These are phyloP conservation scores for Diuraphis noxia DNA, from an alignment of 1,140 invertebrate genomes.

Conservation along the genomic window DNA sequence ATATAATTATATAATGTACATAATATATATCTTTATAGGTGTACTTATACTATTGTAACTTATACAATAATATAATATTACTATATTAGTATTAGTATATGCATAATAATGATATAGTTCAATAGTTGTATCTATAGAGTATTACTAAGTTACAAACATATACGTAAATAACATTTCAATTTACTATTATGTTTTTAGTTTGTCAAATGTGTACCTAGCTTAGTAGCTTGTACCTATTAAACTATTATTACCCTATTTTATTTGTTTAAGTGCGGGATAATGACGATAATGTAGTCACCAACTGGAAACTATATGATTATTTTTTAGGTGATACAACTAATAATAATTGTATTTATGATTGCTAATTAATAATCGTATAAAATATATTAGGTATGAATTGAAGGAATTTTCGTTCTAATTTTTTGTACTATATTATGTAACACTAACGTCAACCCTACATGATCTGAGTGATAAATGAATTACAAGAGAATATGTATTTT, in stretches of 20 bases:
- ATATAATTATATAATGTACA: no score
- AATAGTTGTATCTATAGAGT: no score
- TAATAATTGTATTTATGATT: background rate
- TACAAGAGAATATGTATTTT: background rate
- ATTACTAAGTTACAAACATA: no score
- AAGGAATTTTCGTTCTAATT: background rate
- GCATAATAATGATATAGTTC: no score
- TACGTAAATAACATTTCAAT: background rate
- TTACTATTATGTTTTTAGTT: background rate
- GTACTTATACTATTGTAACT: no score
- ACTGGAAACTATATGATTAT: background rate
- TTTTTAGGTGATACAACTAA: background rate
- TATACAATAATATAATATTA: no score
- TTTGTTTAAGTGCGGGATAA: background rate
- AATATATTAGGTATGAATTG: no score
- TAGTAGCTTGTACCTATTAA: no score
- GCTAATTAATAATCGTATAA: background rate
- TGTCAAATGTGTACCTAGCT: background rate
- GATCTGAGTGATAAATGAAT: slow-evolving; percentile 4
- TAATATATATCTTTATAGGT: no score
- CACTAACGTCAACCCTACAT: background rate
- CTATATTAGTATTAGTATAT: no score
- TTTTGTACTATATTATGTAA: background rate
- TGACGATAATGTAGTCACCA: background rate
- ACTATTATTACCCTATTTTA: background rate